A percentile compares a stretch with the other conserved stretches of the same genome.
Conservation (phyloP, 1,140 invertebrate species). For the Neodiprion pinetum region DNA sequence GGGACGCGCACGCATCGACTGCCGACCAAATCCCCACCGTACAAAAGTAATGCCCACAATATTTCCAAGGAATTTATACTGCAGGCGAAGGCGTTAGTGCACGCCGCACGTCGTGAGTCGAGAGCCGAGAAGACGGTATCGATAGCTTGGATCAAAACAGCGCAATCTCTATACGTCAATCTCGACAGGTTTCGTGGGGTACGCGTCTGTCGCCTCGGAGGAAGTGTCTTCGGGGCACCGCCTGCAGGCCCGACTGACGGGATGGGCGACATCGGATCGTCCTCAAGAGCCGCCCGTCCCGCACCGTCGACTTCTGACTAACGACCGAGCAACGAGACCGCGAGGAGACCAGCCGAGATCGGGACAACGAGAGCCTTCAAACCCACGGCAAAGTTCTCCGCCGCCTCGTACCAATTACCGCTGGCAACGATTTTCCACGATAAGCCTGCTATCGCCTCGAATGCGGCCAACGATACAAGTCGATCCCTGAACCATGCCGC, state of each 20-base stretch:
- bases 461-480: not conserved
- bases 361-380: not conserved
- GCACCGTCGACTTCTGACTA: not conserved
- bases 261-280: not conserved
- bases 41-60: no score
- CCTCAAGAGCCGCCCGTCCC: not conserved
- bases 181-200: not conserved
- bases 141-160: not conserved
- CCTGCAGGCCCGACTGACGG: no score
- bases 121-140: not conserved
- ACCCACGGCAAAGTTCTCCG: not conserved
- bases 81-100: no score
- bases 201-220: no score
- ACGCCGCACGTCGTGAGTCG: no score
- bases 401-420: not conserved
- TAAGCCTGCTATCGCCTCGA: not conserved
- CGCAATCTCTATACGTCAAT: slow-evolving; percentile 7
- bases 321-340: not conserved
- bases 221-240: no score
- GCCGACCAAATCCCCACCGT: no score
- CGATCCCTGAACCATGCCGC: not conserved
- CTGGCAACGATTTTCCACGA: not conserved
- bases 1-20: no score
- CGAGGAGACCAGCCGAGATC: no score
- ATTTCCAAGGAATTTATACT: no score